phyloP scores from a whole-genome alignment of 1,140 invertebrate species.

The Hyposmocoma kahamanoa region DNA sequence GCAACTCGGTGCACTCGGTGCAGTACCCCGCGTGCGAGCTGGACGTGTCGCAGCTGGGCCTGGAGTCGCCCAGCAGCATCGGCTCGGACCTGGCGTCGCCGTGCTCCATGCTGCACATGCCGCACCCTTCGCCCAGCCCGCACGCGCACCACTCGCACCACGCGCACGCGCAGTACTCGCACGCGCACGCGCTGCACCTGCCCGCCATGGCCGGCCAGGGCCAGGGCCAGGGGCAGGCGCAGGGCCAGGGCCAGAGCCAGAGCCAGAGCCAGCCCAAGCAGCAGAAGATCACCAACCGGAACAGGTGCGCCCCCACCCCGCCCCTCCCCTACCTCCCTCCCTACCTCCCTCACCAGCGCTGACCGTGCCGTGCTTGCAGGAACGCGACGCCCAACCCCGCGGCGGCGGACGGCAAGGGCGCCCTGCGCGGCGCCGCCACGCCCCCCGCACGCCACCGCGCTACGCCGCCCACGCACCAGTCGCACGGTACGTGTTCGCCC shows the following conservation, averaged over 20 bases:
- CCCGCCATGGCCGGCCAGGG: constrained; percentile 73
- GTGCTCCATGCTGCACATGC: constrained; percentile 80
- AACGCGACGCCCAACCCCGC: background rate
- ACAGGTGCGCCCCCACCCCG: constrained; percentile 72
- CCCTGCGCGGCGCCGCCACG: constrained; percentile 46
- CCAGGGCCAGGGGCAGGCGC: no score
- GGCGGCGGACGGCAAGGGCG: background rate
- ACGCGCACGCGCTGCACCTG: constrained; percentile 77
- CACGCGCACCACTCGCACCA: constrained; percentile 79
- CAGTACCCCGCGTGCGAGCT: constrained; percentile 87
- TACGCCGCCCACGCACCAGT: constrained; percentile 62
- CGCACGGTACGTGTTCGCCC: constrained; percentile 50
- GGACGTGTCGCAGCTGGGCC: constrained; percentile 86
- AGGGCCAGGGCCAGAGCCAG: no score
- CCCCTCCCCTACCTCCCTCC: no score
- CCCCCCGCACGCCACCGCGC: constrained; percentile 59
- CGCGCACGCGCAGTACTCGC: no score
- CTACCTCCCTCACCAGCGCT: no score
- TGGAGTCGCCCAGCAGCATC: constrained; percentile 91
- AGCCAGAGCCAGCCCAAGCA: constrained; percentile 73
- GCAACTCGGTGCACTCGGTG: constrained; percentile 87
- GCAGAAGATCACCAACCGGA: constrained; percentile 73
- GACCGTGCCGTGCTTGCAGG: background rate
- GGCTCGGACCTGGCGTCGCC: constrained; percentile 88
- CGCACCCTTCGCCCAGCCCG: constrained; percentile 72